These are phyloP conservation scores for Oreohelix idahoensis DNA, from an alignment of 1,140 invertebrate genomes.

Conservation along the genomic window DNA sequence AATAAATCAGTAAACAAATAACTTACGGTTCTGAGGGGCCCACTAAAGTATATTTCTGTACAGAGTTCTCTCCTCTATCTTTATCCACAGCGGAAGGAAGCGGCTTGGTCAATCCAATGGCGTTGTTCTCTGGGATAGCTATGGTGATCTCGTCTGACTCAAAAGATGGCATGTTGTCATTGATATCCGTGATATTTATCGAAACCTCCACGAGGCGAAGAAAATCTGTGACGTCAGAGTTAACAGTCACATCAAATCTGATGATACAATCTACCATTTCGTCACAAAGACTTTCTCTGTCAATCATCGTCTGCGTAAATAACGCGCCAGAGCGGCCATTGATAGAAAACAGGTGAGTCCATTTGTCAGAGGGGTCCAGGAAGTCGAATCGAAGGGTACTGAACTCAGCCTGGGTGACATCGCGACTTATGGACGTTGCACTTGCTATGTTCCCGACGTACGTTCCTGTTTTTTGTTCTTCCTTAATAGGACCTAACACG, in stretches of 20 bases:
- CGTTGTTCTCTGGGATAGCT: slow-evolving; percentile 73
- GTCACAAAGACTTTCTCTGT: slow-evolving; percentile 46
- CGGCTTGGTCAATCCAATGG: slow-evolving; percentile 79
- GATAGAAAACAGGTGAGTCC: slow-evolving; percentile 47
- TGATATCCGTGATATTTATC: slow-evolving; percentile 82
- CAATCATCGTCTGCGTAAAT: slow-evolving; percentile 47
- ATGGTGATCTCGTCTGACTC: slow-evolving; percentile 52
- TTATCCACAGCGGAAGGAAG: slow-evolving; percentile 89
- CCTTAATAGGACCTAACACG: slow-evolving; percentile 39
- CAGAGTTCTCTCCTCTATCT: slow-evolving; percentile 76
- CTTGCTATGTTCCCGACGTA: slow-evolving; percentile 48
- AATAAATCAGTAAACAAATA: not conserved
- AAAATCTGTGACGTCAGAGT: slow-evolving; percentile 85
- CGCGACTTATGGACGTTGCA: slow-evolving; percentile 37
- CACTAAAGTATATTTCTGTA: slow-evolving; percentile 36
- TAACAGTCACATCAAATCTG: slow-evolving; percentile 87
- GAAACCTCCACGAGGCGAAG: slow-evolving; percentile 84
- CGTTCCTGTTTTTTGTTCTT: slow-evolving; percentile 41
- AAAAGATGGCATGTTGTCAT: slow-evolving; percentile 82
- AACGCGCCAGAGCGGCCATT: slow-evolving; percentile 46
- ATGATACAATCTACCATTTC: slow-evolving; percentile 79
- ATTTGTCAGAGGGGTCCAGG: slow-evolving; percentile 41
- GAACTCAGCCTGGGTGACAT: slow-evolving; percentile 34
- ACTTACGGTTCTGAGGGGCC: slow-evolving; percentile 39
- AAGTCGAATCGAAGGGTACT: slow-evolving; percentile 40